Conservation (phyloP, 2,888 invertebrate genomes). For the Brachyptera risi region DNA sequence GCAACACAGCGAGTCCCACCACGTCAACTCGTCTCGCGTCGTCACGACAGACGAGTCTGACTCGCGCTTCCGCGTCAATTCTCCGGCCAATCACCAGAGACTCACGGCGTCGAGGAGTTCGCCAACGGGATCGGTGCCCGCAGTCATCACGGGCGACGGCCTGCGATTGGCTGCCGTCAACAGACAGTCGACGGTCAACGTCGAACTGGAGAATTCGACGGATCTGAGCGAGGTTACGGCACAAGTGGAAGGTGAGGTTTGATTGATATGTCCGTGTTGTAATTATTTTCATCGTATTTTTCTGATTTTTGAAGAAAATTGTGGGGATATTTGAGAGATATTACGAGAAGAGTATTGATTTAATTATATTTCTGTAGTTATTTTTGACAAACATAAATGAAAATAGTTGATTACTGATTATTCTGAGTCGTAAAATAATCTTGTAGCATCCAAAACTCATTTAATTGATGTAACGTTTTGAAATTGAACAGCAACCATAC, state of each 20-base stretch:
- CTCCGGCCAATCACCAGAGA: conserved; percentile 14
- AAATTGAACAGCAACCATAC: no score
- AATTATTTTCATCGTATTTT: no score
- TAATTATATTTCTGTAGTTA: no score
- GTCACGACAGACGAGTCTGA: conserved; percentile 32
- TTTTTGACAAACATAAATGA: no score
- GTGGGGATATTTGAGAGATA: no score
- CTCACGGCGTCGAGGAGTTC: not conserved
- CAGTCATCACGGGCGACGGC: conserved; percentile 55
- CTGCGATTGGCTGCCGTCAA: conserved; percentile 57
- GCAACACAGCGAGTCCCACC: conserved; percentile 1
- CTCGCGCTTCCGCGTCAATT: conserved; percentile 38
- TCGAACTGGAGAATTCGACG: conserved; percentile 47
- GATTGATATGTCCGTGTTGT: no score
- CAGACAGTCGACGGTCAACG: conserved; percentile 53
- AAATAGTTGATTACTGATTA: no score
- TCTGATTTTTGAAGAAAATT: no score
- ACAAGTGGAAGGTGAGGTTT: conserved; percentile 46
- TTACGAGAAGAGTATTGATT: no score
- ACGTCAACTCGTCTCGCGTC: not conserved
- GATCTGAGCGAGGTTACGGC: conserved; percentile 49
- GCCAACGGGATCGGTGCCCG: conserved; percentile 22
- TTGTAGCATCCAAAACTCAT: no score
- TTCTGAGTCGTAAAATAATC: no score
- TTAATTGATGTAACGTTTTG: no score